A percentile compares a stretch with the other conserved stretches of the same genome.
These are phyloP conservation scores for Ahaetulla prasina DNA, from an alignment of 2,113 vertebrate genomes.

Conservation along the genomic window DNA sequence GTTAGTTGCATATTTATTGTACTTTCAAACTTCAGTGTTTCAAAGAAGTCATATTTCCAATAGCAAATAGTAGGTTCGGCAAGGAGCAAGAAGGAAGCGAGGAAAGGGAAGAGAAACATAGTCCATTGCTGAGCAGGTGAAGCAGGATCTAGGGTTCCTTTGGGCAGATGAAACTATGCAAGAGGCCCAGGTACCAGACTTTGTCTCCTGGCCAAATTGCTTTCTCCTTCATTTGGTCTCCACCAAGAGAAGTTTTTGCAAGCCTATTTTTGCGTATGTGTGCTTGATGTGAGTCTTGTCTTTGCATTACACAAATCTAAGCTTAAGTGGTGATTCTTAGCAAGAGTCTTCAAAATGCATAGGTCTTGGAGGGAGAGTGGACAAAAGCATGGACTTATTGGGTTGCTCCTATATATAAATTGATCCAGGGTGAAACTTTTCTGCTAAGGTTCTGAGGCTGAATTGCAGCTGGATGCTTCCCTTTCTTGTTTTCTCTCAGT, in stretches of 20 bases:
- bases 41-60: not conserved
- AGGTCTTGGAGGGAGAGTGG: not conserved
- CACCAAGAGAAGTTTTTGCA: not conserved
- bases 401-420: rapidly evolving
- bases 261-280: not conserved
- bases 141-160: too few species aligned
- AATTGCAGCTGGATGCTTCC: not conserved
- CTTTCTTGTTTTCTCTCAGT: not conserved
- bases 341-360: not conserved
- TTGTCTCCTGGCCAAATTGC: not conserved
- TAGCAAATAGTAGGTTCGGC: not conserved
- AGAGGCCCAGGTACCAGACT: not conserved
- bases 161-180: too few species aligned
- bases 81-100: not conserved
- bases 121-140: not conserved
- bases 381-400: not conserved
- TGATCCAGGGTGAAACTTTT: not conserved
- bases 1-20: not conserved
- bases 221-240: not conserved
- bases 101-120: not conserved
- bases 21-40: not conserved
- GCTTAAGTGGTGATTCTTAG: not conserved
- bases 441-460: not conserved
- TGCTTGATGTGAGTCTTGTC: not conserved
- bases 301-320: not conserved